phyloP scores from a whole-genome alignment of 2,888 invertebrate species.

The Melinopterus prodromus region DNA sequence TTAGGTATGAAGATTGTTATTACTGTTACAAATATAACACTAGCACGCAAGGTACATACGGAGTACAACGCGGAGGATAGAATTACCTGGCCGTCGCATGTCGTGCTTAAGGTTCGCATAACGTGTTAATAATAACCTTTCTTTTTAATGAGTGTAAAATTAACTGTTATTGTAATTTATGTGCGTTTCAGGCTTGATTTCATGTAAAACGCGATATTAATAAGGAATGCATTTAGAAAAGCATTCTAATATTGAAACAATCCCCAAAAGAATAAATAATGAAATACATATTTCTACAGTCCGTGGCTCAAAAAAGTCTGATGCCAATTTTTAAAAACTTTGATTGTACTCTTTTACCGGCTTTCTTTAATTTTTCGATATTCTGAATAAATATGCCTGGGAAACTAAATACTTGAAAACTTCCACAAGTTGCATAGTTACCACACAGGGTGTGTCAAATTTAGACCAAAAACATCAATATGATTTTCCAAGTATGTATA shows the following conservation, averaged over 20 bases:
- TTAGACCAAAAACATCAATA: too few species aligned
- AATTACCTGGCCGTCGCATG: not conserved
- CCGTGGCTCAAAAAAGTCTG: too few species aligned
- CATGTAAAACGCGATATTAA: not conserved
- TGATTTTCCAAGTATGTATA: too few species aligned
- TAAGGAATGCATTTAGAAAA: not conserved
- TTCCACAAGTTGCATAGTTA: too few species aligned
- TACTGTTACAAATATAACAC: constrained; percentile 4
- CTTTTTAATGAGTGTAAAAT: not conserved
- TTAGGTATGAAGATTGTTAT: not conserved
- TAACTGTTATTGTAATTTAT: not conserved
- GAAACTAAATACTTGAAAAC: too few species aligned
- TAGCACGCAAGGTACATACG: not conserved
- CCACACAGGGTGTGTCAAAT: too few species aligned
- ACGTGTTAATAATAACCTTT: constrained; percentile 4
- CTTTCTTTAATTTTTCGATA: too few species aligned
- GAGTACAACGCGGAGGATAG: not conserved
- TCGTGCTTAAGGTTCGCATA: not conserved
- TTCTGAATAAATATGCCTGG: too few species aligned
- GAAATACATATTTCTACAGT: too few species aligned
- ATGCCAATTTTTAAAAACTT: too few species aligned
- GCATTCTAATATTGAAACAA: not conserved
- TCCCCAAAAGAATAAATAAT: not conserved
- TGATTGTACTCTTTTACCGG: too few species aligned
- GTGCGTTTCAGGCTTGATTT: not conserved